Evolutionary conservation across 2,797 vertebrate genomes (phyloP).

Genomic region (Chaetodon trifasciatus): DNA sequence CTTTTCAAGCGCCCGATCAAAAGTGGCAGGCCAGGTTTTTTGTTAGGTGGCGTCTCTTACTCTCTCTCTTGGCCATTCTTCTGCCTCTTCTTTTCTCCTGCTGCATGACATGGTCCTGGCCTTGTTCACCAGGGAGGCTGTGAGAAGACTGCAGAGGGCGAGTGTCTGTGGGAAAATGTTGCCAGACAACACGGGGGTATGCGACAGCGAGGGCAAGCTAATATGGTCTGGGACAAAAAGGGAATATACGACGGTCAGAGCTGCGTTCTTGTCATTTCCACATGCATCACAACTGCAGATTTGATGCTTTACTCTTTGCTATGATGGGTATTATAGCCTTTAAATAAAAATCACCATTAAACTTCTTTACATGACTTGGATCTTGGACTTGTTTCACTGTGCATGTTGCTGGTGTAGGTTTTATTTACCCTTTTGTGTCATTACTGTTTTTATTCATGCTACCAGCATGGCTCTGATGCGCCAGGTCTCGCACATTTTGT

Average conservation of each 20-base stretch:
- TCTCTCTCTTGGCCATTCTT: conserved; percentile 66
- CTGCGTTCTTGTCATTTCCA: not conserved
- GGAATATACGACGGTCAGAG: not conserved
- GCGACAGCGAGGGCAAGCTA: conserved; percentile 55
- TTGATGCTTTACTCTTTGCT: not conserved
- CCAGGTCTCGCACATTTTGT: not conserved
- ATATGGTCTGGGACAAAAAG: conserved; percentile 39
- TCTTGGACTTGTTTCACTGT: not conserved
- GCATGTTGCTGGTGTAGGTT: not conserved
- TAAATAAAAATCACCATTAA: not conserved
- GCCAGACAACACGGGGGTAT: conserved; percentile 78
- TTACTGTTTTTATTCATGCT: not conserved
- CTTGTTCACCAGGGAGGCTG: conserved; percentile 69
- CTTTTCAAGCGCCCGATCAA: conserved; percentile 81
- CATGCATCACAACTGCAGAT: conserved; percentile 1
- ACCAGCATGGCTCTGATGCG: not conserved
- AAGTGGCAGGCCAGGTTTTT: conserved; percentile 82
- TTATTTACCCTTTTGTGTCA: not conserved
- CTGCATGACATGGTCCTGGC: conserved; percentile 70
- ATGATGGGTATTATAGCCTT: not conserved
- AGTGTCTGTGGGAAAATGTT: conserved; percentile 81
- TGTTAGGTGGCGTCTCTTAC: conserved; percentile 67
- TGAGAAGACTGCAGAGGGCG: conserved; percentile 77
- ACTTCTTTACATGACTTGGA: not conserved
- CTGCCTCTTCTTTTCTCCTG: conserved; percentile 66